A percentile compares a stretch with the other conserved stretches of the same genome.
phyloP scores from a whole-genome alignment of 37 sponge, comb jelly and placozoan genomes.

The Agelas oroides region DNA sequence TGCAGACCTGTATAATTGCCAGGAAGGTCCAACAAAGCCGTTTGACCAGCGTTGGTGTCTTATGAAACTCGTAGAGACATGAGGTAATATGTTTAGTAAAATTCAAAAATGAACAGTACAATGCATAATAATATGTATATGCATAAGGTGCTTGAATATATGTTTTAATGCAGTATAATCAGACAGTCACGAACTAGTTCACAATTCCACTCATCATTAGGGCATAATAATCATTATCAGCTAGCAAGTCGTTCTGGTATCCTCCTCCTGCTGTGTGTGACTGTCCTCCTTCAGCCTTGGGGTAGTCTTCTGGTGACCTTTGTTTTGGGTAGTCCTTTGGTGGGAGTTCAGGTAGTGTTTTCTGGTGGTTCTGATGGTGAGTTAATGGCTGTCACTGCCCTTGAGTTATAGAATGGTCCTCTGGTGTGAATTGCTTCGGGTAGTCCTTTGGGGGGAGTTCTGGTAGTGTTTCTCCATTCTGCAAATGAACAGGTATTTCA shows the following conservation, averaged over 20 bases:
- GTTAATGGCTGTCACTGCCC: too few species aligned
- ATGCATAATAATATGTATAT: too few species aligned
- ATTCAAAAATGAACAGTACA: too few species aligned
- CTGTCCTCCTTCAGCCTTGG: background rate
- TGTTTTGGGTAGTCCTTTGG: conserved; percentile 17
- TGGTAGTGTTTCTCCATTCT: background rate
- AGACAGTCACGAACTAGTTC: background rate
- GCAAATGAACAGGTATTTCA: background rate
- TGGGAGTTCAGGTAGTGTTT: conserved; percentile 1
- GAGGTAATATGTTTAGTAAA: too few species aligned
- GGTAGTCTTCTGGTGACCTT: conserved; percentile 1
- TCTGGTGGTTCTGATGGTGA: background rate
- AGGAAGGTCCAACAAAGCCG: too few species aligned
- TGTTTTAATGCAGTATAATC: background rate
- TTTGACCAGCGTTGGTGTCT: too few species aligned
- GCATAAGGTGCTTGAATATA: background rate
- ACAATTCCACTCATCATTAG: conserved; percentile 3
- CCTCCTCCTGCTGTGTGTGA: background rate
- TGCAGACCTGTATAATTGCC: too few species aligned
- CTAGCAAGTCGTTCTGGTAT: background rate
- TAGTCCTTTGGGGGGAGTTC: conserved; percentile 33
- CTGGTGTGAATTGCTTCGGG: background rate
- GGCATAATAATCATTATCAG: conserved; percentile 14
- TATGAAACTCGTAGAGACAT: too few species aligned
- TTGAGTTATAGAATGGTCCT: background rate